phyloP scores from a whole-genome alignment of 2,113 vertebrate genomes.

The Ornithorhynchus anatinus region DNA sequence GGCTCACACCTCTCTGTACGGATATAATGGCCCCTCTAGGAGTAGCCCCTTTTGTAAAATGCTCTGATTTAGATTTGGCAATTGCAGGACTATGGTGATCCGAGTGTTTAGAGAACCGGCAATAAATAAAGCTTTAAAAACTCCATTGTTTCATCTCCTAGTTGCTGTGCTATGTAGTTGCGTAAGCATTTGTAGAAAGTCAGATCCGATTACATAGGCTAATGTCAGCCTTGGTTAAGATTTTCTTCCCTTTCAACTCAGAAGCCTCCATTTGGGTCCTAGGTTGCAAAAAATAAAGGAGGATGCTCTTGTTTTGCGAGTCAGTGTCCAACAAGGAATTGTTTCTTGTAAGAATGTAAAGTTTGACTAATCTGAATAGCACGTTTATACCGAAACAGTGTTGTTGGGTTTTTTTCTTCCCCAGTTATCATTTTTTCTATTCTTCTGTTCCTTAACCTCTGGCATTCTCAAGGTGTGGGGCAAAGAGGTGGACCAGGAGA shows the following conservation, averaged over 20 bases:
- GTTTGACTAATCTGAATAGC: slow-evolving; percentile 26
- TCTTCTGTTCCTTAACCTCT: not conserved
- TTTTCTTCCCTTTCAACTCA: slow-evolving; percentile 22
- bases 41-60: slow-evolving; percentile 41
- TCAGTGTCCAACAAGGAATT: slow-evolving; percentile 29
- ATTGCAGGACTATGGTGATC: slow-evolving; percentile 54
- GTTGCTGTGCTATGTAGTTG: slow-evolving; percentile 58
- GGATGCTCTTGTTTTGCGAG: slow-evolving; percentile 40
- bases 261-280: slow-evolving; percentile 53
- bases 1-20: slow-evolving; percentile 63
- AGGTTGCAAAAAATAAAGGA: slow-evolving; percentile 36
- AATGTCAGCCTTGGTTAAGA: slow-evolving; percentile 56
- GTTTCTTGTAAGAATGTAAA: slow-evolving; percentile 28
- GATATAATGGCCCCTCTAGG: slow-evolving; percentile 67
- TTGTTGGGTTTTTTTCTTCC: not conserved
- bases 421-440: not conserved
- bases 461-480: too few relatives aligned
- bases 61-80: slow-evolving; percentile 72
- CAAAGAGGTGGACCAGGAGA: too few relatives aligned
- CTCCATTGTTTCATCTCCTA: slow-evolving; percentile 64
- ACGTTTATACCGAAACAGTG: slow-evolving; percentile 10
- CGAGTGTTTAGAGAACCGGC: slow-evolving; percentile 68
- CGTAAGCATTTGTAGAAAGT: slow-evolving; percentile 54
- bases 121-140: slow-evolving; percentile 73
- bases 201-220: slow-evolving; percentile 58